phyloP scores from a whole-genome alignment of 2,113 vertebrate species.

The Misgurnus mizolepis region DNA sequence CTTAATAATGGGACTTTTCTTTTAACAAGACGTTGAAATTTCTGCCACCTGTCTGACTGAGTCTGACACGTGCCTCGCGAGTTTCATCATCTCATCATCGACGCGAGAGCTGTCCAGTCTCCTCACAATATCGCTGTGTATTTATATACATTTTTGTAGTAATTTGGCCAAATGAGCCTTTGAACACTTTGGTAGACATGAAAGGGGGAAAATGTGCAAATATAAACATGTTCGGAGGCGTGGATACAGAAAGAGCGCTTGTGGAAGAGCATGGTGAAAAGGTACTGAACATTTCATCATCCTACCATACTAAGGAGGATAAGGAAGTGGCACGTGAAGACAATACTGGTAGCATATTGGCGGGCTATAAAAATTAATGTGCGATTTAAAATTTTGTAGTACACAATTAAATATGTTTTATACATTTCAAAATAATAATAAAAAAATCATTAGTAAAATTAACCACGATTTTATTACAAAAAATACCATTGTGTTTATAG shows the following conservation, averaged over 20 bases:
- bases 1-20: background rate
- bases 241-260: background rate
- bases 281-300: constrained; percentile 47
- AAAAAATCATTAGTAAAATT: too few relatives aligned
- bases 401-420: too few relatives aligned
- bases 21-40: background rate
- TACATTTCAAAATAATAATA: too few relatives aligned
- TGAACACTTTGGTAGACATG: background rate
- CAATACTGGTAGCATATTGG: too few relatives aligned
- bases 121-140: background rate
- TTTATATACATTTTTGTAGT: background rate
- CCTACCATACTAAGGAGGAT: background rate
- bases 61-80: background rate
- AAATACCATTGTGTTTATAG: too few relatives aligned
- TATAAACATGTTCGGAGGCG: background rate
- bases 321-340: background rate
- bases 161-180: background rate
- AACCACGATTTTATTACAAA: too few relatives aligned
- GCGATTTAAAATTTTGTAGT: too few relatives aligned
- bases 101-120: background rate
- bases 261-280: constrained; percentile 43
- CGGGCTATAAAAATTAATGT: too few relatives aligned
- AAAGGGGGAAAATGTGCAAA: background rate
- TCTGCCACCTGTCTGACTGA: background rate
- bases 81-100: background rate